Evolutionary conservation across 2,888 invertebrate species (phyloP).

Genomic region (Steinernema hermaphroditum): DNA sequence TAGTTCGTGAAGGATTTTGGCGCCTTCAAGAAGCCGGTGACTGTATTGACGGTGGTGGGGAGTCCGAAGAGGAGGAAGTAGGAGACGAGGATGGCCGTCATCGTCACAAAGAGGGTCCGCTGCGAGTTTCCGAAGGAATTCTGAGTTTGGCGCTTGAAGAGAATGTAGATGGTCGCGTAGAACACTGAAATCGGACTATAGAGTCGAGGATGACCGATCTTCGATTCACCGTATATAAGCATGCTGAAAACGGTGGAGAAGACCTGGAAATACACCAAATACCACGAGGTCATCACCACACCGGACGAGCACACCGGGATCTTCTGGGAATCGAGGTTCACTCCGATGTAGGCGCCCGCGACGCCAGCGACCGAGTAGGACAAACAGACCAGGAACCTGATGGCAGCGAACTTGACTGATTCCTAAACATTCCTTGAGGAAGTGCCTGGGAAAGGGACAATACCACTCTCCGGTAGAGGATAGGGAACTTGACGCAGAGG

Average conservation of each 20-base stretch:
- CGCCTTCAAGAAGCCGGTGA: no score
- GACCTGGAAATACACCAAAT: not conserved
- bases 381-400: constrained; percentile 14
- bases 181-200: not conserved
- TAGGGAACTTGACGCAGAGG: constrained; percentile 9
- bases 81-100: not conserved
- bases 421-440: not conserved
- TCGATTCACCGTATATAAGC: no score
- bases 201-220: no score
- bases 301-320: not conserved
- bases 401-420: not conserved
- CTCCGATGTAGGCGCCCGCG: not conserved
- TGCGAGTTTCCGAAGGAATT: not conserved
- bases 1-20: no score
- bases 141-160: not conserved
- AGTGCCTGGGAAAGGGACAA: not conserved
- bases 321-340: not conserved
- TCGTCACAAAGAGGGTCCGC: not conserved
- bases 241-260: not conserved
- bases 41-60: not conserved
- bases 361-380: not conserved
- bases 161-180: not conserved
- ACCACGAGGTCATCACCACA: not conserved
- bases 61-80: not conserved
- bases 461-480: not conserved